Conservation (phyloP, 2,888 invertebrate species). For the Stenolophus ochropezus region DNA sequence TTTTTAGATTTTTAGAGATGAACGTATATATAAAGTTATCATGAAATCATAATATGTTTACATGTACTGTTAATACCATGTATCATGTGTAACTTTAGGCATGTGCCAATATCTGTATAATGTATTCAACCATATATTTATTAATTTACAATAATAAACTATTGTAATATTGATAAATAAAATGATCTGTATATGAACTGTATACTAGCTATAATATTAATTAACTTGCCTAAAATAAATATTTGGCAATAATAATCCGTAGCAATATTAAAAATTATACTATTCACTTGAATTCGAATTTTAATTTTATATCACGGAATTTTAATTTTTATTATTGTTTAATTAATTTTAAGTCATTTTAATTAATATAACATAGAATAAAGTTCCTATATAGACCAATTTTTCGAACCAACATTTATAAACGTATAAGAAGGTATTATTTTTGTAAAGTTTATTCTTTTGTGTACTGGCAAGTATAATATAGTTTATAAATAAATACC, state of each 20-base stretch:
- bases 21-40: constrained; percentile 47
- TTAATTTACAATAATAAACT: constrained; percentile 37
- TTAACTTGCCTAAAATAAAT: too few relatives aligned
- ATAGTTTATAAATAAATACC: constrained; percentile 38
- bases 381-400: neutral
- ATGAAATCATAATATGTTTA: constrained; percentile 40
- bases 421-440: constrained; percentile 29
- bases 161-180: constrained; percentile 33
- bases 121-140: constrained; percentile 18
- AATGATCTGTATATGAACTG: neutral
- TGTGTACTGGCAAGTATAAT: constrained; percentile 36
- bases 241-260: neutral
- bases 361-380: neutral
- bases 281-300: neutral
- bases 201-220: neutral
- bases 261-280: neutral
- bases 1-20: constrained; percentile 42
- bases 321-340: neutral
- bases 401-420: constrained; percentile 37
- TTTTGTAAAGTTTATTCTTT: constrained; percentile 47
- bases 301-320: neutral
- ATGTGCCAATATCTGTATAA: constrained; percentile 52
- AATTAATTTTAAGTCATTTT: neutral
- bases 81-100: constrained; percentile 48
- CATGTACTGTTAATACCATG: constrained; percentile 37